Evolutionary conservation across 2,113 vertebrate genomes (phyloP).

Genomic region (Prietella phreatophila): DNA sequence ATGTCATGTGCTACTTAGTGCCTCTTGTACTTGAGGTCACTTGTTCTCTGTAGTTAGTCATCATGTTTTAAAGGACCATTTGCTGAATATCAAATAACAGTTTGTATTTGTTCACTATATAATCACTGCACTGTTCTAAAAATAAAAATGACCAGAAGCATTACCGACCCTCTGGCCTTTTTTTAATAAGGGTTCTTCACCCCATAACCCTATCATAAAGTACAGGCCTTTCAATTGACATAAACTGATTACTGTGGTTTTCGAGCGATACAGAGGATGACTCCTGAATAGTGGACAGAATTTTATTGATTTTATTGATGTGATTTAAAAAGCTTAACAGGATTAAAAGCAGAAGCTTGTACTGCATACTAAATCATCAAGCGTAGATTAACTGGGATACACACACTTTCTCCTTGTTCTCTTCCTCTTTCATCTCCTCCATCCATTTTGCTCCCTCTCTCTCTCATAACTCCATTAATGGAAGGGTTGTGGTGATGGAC

Average conservation of each 20-base stretch:
- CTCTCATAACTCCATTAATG: slow-evolving; percentile 9
- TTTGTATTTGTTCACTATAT: slow-evolving; percentile 16
- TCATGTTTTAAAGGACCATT: slow-evolving; percentile 30
- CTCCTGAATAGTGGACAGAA: slow-evolving; percentile 2
- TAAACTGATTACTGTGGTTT: slow-evolving; percentile 26
- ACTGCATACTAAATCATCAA: slow-evolving; percentile 20
- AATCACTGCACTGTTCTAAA: not conserved
- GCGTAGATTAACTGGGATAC: slow-evolving; percentile 19
- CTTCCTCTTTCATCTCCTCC: not conserved
- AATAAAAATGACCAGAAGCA: not conserved
- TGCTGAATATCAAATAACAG: not conserved
- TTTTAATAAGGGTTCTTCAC: not conserved
- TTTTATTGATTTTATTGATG: slow-evolving; percentile 21
- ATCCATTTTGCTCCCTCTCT: not conserved
- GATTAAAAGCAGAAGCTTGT: slow-evolving; percentile 29
- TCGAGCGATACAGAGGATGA: not conserved
- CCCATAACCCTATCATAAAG: not conserved
- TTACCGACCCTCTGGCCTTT: not conserved
- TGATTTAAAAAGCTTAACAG: slow-evolving; percentile 40
- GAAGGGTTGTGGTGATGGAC: slow-evolving; percentile 28
- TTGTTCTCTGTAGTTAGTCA: slow-evolving; percentile 31
- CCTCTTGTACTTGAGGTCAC: slow-evolving; percentile 13
- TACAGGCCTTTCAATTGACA: slow-evolving; percentile 7
- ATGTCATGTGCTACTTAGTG: slow-evolving; percentile 28
- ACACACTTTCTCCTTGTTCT: slow-evolving; percentile 8